Evolutionary conservation across 2,888 invertebrate species (phyloP).

Genomic region (Diaprepes abbreviatus): DNA sequence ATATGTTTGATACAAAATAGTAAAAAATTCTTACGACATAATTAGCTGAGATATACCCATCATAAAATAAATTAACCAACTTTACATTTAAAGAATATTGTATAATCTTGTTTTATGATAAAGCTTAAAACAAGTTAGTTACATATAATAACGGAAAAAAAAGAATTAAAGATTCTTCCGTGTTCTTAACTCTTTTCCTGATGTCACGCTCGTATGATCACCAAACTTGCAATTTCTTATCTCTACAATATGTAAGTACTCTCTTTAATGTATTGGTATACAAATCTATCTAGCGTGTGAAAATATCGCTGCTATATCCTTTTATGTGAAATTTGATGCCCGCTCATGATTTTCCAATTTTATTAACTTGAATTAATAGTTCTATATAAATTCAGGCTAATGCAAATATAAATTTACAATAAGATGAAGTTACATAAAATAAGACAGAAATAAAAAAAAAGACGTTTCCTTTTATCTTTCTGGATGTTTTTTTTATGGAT

Average conservation of each 20-base stretch:
- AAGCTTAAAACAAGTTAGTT: too few species aligned
- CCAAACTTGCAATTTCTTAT: conserved; percentile 45
- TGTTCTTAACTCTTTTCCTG: conserved; percentile 25
- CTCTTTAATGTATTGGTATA: conserved; percentile 43
- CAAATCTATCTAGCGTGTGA: conserved; percentile 41
- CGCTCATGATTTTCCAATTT: conserved; percentile 43
- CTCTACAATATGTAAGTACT: conserved; percentile 33
- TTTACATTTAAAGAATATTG: not conserved
- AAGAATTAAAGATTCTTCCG: conserved; percentile 25
- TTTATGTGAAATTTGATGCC: conserved; percentile 43
- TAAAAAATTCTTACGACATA: too few species aligned
- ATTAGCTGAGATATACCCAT: too few species aligned
- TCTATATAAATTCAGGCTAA: conserved; percentile 6
- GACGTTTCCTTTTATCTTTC: too few species aligned
- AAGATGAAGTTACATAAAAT: too few species aligned
- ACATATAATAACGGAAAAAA: conserved; percentile 4
- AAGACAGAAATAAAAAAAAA: too few species aligned
- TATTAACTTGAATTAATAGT: conserved; percentile 18
- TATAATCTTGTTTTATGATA: not conserved
- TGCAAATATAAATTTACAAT: too few species aligned
- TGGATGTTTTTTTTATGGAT: too few species aligned
- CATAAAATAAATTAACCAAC: too few species aligned
- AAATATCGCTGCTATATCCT: conserved; percentile 41
- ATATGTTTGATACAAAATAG: too few species aligned
- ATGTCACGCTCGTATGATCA: conserved; percentile 40